Base-by-base conservation (phyloP, 2,113 vertebrate species). In the Corvus moneduloides region DNA sequence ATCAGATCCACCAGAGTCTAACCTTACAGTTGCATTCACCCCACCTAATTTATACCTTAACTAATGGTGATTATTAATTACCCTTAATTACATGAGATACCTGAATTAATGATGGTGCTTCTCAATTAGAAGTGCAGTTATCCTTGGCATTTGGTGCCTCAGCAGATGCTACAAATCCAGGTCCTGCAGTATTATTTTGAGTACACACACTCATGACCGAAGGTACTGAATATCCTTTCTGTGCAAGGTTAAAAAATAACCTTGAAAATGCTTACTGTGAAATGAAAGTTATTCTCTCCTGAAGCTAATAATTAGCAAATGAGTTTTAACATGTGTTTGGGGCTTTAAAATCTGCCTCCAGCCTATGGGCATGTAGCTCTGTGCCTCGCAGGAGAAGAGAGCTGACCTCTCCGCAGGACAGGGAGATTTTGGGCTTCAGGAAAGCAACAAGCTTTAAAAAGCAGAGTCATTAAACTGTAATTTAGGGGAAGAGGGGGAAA, bases 401-500 rank as follows among this genome's bases (percentile, higher is more conserved):
- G 27, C 16, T 7, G 3, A 76, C 35, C 58, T 87, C 54, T 68
- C 48, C 0, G 0, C 35, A 52, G 56, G 80, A 89, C 77, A 62
- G 41, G 58, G 71, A 94, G 86, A 85, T 68, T 37, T 6, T 6
- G 10, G 68, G 22, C 58, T 90, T 30, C 71, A 81, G 76, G 56
- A 94, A 61, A 90, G 66, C n/a, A 63, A 84, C 24, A 78, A 62
- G 32, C 32, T 89, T 86, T 90, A 58, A 16, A 84, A 69, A 81
- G 68, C 32, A 83, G 73, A 58, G 52, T 89, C 67, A 92, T 87
- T 94, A 83, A 91, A 87, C 30, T 80, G 77, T 84, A 96, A 97
- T 94, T 93, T 91, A 84, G 79, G 56, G 48, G 78, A 91, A 84
- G 67, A 66, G 62, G 55, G 52, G 52, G 49, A 61, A 86, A 85